Conservation (phyloP, 2,888 invertebrate species). For the Koerneria pararmatus region DNA sequence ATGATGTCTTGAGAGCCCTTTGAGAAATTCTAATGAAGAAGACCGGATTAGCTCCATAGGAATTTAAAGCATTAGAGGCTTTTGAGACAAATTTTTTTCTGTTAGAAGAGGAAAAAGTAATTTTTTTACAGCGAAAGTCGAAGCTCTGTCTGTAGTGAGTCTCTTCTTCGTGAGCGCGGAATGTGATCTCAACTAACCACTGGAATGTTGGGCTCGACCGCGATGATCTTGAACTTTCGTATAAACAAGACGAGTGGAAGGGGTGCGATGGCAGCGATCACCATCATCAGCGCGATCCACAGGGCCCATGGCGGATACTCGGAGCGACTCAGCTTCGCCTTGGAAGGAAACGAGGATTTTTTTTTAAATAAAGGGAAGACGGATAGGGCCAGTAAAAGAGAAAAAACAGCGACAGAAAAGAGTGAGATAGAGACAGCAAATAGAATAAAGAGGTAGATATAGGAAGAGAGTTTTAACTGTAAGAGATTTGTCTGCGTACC, state of each 20-base stretch:
- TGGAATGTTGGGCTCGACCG: slow-evolving; percentile 82
- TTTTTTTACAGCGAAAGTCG: too few relatives aligned
- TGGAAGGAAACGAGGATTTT: slow-evolving; percentile 11
- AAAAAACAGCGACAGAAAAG: too few relatives aligned
- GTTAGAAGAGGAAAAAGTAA: too few relatives aligned
- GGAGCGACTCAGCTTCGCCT: slow-evolving; percentile 39
- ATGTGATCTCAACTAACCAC: slow-evolving; percentile 31
- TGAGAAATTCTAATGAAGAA: neutral
- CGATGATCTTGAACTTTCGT: slow-evolving; percentile 81
- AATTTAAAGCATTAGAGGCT: too few relatives aligned
- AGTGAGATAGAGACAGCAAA: too few relatives aligned
- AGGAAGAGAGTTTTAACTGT: too few relatives aligned
- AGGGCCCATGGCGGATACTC: slow-evolving; percentile 56
- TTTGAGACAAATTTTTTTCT: too few relatives aligned
- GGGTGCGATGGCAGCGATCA: slow-evolving; percentile 64
- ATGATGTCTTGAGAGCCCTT: neutral
- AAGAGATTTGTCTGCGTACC: too few relatives aligned
- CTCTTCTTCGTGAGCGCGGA: neutral
- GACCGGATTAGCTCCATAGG: neutral
- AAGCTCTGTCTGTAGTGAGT: neutral
- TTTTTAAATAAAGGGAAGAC: too few relatives aligned
- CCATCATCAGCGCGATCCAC: slow-evolving; percentile 54
- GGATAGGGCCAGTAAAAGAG: too few relatives aligned
- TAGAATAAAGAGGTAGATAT: neutral
- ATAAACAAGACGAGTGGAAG: slow-evolving; percentile 81